A percentile compares a stretch with the other conserved stretches of the same genome.
phyloP scores from a whole-genome alignment of 2,888 invertebrate genomes.

The Acleris laterana region DNA sequence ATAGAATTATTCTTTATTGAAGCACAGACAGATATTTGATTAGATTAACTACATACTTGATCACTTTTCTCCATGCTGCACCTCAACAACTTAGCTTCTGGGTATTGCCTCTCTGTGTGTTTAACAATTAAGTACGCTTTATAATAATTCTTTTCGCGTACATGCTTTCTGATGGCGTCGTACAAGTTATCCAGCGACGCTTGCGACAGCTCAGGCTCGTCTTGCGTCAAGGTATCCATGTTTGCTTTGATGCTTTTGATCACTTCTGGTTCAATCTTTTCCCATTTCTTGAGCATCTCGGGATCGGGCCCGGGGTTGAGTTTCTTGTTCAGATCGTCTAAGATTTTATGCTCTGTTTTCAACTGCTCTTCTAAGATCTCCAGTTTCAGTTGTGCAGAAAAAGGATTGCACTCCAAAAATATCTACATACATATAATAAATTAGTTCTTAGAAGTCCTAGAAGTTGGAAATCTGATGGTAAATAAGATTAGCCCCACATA shows the following conservation, averaged over 20 bases:
- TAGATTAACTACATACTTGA: constrained; percentile 59
- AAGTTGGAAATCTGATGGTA: background rate
- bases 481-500: constrained; percentile 41
- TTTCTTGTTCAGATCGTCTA: constrained; percentile 85
- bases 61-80: constrained; percentile 78
- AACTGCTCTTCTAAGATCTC: constrained; percentile 85
- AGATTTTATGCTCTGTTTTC: constrained; percentile 84
- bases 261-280: constrained; percentile 78
- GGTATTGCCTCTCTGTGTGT: constrained; percentile 75
- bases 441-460: background rate
- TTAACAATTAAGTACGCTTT: constrained; percentile 81
- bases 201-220: constrained; percentile 75
- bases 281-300: constrained; percentile 79
- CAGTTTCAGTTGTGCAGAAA: constrained; percentile 88
- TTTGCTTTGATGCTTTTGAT: constrained; percentile 77
- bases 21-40: background rate
- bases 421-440: constrained; percentile 66
- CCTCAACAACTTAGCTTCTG: constrained; percentile 74
- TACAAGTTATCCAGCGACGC: constrained; percentile 73
- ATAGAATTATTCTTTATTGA: background rate
- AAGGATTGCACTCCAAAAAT: constrained; percentile 94
- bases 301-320: constrained; percentile 74
- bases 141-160: constrained; percentile 76
- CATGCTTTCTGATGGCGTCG: constrained; percentile 69
- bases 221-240: constrained; percentile 73